Evolutionary conservation across 2,113 vertebrate species (phyloP).

Genomic region (Engystomops pustulosus): DNA sequence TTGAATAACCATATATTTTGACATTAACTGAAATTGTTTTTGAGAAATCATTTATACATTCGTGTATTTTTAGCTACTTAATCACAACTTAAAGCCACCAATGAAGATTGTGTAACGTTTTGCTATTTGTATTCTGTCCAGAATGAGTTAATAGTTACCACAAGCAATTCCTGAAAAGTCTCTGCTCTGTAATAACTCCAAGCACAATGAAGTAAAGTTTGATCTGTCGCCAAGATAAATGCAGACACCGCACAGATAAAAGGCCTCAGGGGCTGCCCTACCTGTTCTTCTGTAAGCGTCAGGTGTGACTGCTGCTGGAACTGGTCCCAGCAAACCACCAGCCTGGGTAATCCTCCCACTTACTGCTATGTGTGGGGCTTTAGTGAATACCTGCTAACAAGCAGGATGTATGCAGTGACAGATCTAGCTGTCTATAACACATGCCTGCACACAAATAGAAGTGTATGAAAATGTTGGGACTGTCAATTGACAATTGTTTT

Average conservation of each 20-base stretch:
- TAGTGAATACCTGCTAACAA: constrained; percentile 14
- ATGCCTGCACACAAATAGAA: neutral
- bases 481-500: no score
- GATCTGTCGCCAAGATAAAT: constrained; percentile 57
- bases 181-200: constrained; percentile 48
- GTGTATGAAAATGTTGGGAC: neutral
- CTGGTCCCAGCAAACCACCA: constrained; percentile 54
- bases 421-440: neutral
- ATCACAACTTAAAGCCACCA: neutral
- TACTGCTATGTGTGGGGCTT: constrained; percentile 9
- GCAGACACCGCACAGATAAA: constrained; percentile 58
- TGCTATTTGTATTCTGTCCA: neutral
- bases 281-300: constrained; percentile 55
- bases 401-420: constrained; percentile 5
- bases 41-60: neutral
- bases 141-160: constrained; percentile 43
- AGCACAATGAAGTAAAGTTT: constrained; percentile 56
- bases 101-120: neutral
- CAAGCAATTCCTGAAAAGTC: constrained; percentile 57
- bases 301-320: constrained; percentile 57
- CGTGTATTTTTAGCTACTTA: neutral
- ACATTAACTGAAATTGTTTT: neutral
- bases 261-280: constrained; percentile 47
- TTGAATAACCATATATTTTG: no score
- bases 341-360: constrained; percentile 26